Percentiles rank a stretch among this genome's conserved stretches.
These are phyloP conservation scores for Pilophorus perplexus DNA, from an alignment of 2,888 invertebrate species.

Conservation along the genomic window DNA sequence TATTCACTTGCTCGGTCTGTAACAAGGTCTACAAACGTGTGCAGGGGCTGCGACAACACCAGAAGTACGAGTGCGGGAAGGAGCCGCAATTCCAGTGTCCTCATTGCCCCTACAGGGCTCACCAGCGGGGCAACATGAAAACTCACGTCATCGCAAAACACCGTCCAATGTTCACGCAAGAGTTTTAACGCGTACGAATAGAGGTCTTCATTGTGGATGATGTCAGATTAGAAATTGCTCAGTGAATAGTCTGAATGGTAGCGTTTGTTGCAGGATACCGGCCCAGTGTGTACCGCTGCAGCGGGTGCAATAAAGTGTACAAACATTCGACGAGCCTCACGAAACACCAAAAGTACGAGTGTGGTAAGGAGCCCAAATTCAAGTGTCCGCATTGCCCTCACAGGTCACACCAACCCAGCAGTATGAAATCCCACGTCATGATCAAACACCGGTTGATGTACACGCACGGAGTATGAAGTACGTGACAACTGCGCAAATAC, in stretches of 20 bases:
- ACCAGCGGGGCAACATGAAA: constrained; percentile 47
- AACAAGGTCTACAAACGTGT: background rate
- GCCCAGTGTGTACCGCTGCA: no score
- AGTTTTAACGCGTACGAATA: no score
- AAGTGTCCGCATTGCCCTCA: background rate
- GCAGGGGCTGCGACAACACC: background rate
- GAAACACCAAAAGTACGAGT: background rate
- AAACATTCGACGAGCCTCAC: no score
- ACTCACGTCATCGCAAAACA: constrained; percentile 45
- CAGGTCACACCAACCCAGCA: background rate
- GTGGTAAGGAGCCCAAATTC: background rate
- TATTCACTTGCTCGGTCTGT: background rate
- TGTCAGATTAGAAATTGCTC: no score
- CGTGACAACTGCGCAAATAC: no score
- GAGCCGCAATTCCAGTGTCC: constrained; percentile 54
- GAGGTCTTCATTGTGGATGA: no score
- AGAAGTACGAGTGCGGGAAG: constrained; percentile 52
- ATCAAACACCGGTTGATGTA: background rate
- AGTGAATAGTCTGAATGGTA: no score
- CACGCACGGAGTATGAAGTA: no score
- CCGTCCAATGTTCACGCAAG: no score
- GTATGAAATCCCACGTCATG: background rate
- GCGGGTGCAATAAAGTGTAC: no score
- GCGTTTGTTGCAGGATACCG: no score
- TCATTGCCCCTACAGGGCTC: constrained; percentile 51